Evolutionary conservation across 2,888 invertebrate species (phyloP), one percentile per base, ranked within the genome.

Genomic region (Lymantria dispar): DNA sequence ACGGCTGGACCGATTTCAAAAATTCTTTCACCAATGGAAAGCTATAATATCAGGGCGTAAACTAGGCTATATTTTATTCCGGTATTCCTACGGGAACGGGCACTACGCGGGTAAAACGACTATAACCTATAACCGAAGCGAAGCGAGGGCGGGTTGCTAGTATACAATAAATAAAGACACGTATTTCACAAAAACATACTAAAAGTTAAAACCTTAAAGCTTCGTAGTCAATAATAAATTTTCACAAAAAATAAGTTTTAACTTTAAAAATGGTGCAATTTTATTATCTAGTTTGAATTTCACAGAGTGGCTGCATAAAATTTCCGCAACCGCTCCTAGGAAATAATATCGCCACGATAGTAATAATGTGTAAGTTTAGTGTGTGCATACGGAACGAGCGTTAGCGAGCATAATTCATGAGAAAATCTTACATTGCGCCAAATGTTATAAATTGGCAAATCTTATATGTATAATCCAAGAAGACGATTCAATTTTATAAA

Each of bases 241-340:
- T 33, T 33, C 33, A 10, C 10, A 33, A 22, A 22, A 22, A 3
- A 33, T 7, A 5, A 33, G 8, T 7, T 2, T 1, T 5, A 33
- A 10, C 1, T 2, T 33, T 33, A 33, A 33, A 33, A 33, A 33
- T 33, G 33, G 9, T 8, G 33, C 33, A 33, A 10, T 33, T 10
- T 10, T 10, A 33, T 33, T 10, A 33, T 10, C 9, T 33, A 33
- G 33, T 33, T 22, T 33, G 10, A 33, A 8, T 33, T 33, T 33
- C 9, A 33, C 10, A 33, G 33, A 33, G 49, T 49, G 42, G 47
- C 14, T 45, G 53, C 50, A 57, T 50, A 43, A 49, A 56, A 45
- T 54, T 46, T 40, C 14, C 40, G 31, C 46, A 48, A 37, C 43
- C 40, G 39, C 37, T 43, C 43, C 46, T 46, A 41, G 22, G 13